Evolutionary conservation across 1,140 invertebrate genomes (phyloP).

Genomic region (Cyphomyrmex costatus): DNA sequence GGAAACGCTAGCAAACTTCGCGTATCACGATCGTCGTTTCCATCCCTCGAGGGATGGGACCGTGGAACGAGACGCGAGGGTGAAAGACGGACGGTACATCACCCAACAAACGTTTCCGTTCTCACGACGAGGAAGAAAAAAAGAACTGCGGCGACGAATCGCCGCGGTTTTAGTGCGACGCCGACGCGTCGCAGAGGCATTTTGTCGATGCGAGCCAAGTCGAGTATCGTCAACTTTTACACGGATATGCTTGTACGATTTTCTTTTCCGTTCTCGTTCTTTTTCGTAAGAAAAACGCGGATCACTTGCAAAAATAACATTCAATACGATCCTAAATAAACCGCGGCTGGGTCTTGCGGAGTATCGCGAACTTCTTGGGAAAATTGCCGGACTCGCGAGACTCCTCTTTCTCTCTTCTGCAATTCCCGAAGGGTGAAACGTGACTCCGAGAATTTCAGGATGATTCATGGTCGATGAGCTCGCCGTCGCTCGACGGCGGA

Average conservation of each 20-base stretch:
- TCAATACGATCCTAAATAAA: slow-evolving; percentile 31
- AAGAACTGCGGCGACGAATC: neutral
- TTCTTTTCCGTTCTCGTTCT: neutral
- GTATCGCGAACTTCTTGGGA: neutral
- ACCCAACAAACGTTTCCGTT: slow-evolving; percentile 26
- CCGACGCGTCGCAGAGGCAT: slow-evolving; percentile 45
- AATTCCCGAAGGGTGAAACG: slow-evolving; percentile 10
- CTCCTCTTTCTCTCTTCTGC: neutral
- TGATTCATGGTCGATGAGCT: slow-evolving; percentile 45
- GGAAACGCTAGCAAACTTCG: slow-evolving; percentile 17
- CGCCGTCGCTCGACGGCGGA: neutral
- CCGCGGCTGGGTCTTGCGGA: neutral
- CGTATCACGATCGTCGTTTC: slow-evolving; percentile 41
- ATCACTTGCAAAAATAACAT: neutral
- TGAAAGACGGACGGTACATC: slow-evolving; percentile 9
- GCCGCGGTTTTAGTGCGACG: slow-evolving; percentile 37
- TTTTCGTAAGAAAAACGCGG: neutral
- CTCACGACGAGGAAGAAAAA: neutral
- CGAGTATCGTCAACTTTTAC: neutral
- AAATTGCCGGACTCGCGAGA: neutral
- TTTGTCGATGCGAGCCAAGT: neutral
- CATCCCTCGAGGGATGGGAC: neutral
- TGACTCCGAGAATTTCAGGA: slow-evolving; percentile 34
- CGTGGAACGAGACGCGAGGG: neutral
- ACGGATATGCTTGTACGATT: slow-evolving; percentile 35